Base-by-base conservation (phyloP, 2,113 vertebrate species). In the Sinocyclocheilus maitianheensis region DNA sequence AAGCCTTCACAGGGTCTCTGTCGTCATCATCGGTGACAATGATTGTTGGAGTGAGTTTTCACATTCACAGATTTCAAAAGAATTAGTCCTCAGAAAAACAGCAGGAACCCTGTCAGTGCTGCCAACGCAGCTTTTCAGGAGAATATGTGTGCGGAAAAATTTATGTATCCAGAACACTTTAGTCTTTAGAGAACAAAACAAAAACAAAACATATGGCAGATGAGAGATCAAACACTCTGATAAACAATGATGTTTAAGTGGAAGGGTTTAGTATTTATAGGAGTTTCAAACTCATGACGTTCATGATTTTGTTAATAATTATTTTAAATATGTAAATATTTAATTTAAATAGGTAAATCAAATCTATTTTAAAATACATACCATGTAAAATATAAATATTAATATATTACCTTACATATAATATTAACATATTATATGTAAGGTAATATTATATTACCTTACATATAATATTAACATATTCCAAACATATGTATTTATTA, bases 61-160 rank as follows among this genome's bases (percentile, higher is more conserved):
- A 78, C 34, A 55, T 53, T 24, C 24, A 60, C 72, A 22, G 67
- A 37, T 72, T 67, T 85, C 77, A 80, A 46, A 63, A 75, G n/a
- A 75, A 82, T 69, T 9, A 58, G 72, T 30, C 9, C 74, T 43
- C 43, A 26, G 34, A 86, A 34, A 83, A 62, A 40, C 22, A 75
- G 72, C 6, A 6, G 72, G 72, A 75, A 24, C n/a, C 22, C 10
- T 75, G 72, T 48, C 43, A 24, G 40, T 75, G n/a, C 72, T 48
- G 72, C 72, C 43, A 48, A 48, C 2, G 14, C 10, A 3, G 12
- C n/a, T 75, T 75, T 78, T 37, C 53, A 37, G 18, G 10, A 34
- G 16, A 43, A 62, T n/a, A 12, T 78, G 18, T 7, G 11, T 78
- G 18, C 13, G 11, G 48, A 20, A 58, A 34, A 3, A 55, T 46